Percentiles rank a stretch among this genome's conserved stretches.
Conservation (phyloP, 2,113 vertebrate species). For the Bostrychus sinensis region DNA sequence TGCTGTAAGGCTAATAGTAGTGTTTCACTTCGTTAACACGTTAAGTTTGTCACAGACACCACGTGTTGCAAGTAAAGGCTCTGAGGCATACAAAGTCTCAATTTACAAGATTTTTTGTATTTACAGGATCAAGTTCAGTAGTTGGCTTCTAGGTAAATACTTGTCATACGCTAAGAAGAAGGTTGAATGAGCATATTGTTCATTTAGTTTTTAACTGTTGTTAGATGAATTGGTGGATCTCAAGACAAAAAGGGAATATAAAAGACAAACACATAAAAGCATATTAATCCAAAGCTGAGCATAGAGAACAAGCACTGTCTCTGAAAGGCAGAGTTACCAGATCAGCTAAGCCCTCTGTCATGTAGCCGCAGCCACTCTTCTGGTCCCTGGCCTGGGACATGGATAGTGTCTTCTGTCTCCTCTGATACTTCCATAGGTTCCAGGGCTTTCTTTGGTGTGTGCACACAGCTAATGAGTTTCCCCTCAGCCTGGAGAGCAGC, state of each 20-base stretch:
- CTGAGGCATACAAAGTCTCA: too few species aligned
- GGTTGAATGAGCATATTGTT: too few species aligned
- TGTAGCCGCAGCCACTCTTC: neutral
- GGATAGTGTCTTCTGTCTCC: slow-evolving; percentile 26
- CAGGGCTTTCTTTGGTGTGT: slow-evolving; percentile 41
- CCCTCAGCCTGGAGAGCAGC: slow-evolving; percentile 26
- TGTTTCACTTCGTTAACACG: too few species aligned
- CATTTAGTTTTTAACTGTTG: too few species aligned
- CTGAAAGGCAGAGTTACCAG: neutral
- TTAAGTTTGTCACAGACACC: too few species aligned
- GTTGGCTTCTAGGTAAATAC: too few species aligned
- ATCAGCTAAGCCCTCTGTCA: neutral
- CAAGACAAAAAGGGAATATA: neutral
- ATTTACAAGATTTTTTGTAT: too few species aligned
- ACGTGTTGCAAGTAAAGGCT: too few species aligned
- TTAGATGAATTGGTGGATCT: neutral
- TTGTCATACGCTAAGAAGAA: too few species aligned
- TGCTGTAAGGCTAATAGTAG: too few species aligned
- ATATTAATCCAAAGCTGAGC: neutral
- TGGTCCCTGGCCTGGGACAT: slow-evolving; percentile 15
- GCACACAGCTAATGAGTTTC: slow-evolving; percentile 56
- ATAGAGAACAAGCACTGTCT: neutral
- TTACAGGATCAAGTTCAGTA: too few species aligned
- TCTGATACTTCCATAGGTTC: slow-evolving; percentile 17
- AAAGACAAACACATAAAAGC: neutral